Evolutionary conservation across 92 coral and sea anemone genomes (phyloP), one percentile per base, ranked within the genome.

Genomic region (Siderastrea siderea): DNA sequence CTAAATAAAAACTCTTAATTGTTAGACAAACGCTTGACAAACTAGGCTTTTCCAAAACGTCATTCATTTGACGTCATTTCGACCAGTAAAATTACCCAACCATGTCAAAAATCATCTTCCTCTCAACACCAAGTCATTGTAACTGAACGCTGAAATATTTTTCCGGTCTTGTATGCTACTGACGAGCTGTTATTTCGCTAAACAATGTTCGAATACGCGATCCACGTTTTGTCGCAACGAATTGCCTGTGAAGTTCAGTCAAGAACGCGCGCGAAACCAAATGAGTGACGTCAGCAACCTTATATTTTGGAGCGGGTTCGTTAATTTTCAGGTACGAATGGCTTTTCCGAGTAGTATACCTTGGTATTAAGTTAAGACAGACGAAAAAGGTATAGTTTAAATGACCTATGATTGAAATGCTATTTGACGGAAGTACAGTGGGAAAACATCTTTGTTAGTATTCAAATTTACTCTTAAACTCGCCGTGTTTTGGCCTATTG

Each of bases 21-120:
- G 46, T 9, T n/a, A 76, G 15, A 77, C 71, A 64, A 64, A 63
- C 47, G 58, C 72, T 79, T 46, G 45, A 51, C 71, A 79, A 79
- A 79, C 83, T 70, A 44, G 50, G 7, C 43, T 43, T 71, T 82
- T 48, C 46, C 67, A 38, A 82, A 55, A 57, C 67, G 86, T 55
- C 86, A 69, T 69, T 54, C 68, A 71, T 17, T 44, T 82, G 68
- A 82, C 86, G 78, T 81, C 86, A 82, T 61, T 71, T 71, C 58
- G 57, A 71, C 75, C 70, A 57, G 77, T 10, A 6, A 14, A 69
- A 45, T 55, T 46, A 82, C 3, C 2, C 57, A 82, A 68, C 69
- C 86, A 17, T 82, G 86, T 7, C 78, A 47, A 45, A 71, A 53
- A n/a, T 53, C 26, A 15, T 67, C 38, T 75, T 78, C 10, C 52